Base-by-base conservation (phyloP, 2,888 invertebrate genomes). In the Nomada lathburiana region DNA sequence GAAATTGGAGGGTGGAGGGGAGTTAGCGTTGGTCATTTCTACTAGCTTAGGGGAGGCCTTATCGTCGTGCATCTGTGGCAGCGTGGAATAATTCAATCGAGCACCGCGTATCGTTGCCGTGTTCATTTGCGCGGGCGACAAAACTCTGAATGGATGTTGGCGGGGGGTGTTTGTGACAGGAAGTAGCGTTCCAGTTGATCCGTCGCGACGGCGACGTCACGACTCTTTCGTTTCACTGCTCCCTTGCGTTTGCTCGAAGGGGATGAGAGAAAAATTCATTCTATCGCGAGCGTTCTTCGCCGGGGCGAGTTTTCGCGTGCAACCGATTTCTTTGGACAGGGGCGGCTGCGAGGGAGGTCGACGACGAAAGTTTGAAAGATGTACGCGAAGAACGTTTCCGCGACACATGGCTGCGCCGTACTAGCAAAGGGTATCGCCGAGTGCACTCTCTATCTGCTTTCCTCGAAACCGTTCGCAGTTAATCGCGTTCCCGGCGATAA, bases 81-180 rank as follows among this genome's bases (percentile, higher is more conserved):
- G 47, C 47, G 47, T 47, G 47, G 47, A 47, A 47, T 16, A 47
- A 16, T 47, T 47, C 16, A 16, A 16, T 16, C 16, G 47, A 47
- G 16, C 47, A 47, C 13, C 16, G 13, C 18, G 4, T 73, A 65
- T 69, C 71, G 67, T 79, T 83, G 26, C 50, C 74, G 63, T 82
- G 73, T 75, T 65, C 64, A 59, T 47, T 72, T 80, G 62, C 82
- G 52, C 75, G 85, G 82, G 57, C 75, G 76, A 76, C 60, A 70
- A 76, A 68, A 18, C 68, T 55, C 18, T 36, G 16, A 36, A 68
- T 9, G n/a, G 65, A 29, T 7, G 2, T n/a, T n/a, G 23, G 16
- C 26, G 64, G 44, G 59, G 65, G 64, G 23, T 23, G 44, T 36
- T 11, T 2, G 47, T 0, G 71, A 68, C 80, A 83, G 86, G 83